Conservation (phyloP, 2,113 vertebrate genomes). For the Sinocyclocheilus anshuiensis region DNA sequence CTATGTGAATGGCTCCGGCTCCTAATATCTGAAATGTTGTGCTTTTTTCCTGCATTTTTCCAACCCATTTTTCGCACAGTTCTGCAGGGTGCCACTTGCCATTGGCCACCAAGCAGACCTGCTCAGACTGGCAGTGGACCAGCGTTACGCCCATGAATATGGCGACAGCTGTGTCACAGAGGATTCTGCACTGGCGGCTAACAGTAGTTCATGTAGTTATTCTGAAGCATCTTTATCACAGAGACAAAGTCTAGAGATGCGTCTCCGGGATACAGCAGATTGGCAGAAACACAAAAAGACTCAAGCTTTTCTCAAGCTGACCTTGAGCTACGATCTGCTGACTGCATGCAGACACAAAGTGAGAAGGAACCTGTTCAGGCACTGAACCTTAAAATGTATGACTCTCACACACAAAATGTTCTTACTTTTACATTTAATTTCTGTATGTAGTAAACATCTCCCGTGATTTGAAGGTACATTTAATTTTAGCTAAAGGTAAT, state of each 20-base stretch:
- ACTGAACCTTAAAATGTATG: constrained; percentile 63
- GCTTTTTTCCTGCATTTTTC: constrained; percentile 35
- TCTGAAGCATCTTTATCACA: constrained; percentile 5
- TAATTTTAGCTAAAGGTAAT: constrained; percentile 26
- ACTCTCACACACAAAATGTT: constrained; percentile 24
- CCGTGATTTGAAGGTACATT: constrained; percentile 5
- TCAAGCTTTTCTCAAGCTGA: background rate
- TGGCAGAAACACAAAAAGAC: background rate
- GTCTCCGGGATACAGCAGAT: background rate
- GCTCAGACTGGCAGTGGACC: constrained; percentile 80
- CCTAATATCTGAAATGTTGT: background rate
- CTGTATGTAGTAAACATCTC: background rate
- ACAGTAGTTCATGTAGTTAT: background rate
- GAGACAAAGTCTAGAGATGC: background rate
- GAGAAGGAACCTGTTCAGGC: background rate
- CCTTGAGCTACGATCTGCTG: background rate
- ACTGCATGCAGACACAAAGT: background rate
- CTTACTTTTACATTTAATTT: background rate
- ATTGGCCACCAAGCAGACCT: constrained; percentile 74
- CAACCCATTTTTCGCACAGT: constrained; percentile 65
- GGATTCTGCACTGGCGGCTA: background rate
- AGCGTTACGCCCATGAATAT: constrained; percentile 80
- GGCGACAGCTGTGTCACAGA: constrained; percentile 64
- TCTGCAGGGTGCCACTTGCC: constrained; percentile 51
- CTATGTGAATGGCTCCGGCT: background rate